phyloP scores from a whole-genome alignment of 2,888 invertebrate genomes.

The Zootermopsis nevadensis region DNA sequence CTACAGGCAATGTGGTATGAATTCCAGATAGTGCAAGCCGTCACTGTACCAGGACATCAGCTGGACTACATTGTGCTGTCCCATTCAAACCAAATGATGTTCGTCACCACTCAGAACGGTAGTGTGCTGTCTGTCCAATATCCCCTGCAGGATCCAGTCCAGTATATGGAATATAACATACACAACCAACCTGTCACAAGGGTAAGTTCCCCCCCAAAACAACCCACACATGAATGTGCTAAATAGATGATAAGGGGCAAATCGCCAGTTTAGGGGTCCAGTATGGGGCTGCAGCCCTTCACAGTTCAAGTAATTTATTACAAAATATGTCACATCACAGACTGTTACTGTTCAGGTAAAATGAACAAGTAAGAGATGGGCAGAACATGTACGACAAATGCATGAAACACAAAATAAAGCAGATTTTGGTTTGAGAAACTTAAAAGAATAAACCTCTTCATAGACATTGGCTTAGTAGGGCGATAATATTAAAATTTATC shows the following conservation, averaged over 20 bases:
- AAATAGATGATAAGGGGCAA: not conserved
- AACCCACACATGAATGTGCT: not conserved
- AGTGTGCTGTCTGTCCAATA: conserved; percentile 81
- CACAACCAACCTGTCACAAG: conserved; percentile 66
- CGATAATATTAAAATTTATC: too few relatives aligned
- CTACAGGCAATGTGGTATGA: not conserved
- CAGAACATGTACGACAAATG: too few relatives aligned
- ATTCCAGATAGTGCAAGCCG: not conserved
- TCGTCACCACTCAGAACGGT: conserved; percentile 83
- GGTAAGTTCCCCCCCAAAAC: conserved; percentile 58
- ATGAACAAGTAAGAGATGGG: too few relatives aligned
- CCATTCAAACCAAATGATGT: conserved; percentile 83
- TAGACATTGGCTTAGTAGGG: too few relatives aligned
- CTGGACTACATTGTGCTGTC: conserved; percentile 76
- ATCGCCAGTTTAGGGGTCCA: too few relatives aligned
- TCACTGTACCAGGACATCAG: conserved; percentile 56
- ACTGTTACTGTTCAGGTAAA: too few relatives aligned
- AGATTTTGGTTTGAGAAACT: too few relatives aligned
- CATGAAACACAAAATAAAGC: too few relatives aligned
- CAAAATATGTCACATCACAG: too few relatives aligned
- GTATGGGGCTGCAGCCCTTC: too few relatives aligned
- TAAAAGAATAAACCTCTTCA: too few relatives aligned
- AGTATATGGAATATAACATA: conserved; percentile 66
- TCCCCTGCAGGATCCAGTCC: conserved; percentile 76
- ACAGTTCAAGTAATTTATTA: too few relatives aligned